Percentiles rank a stretch among this genome's conserved stretches.
Conservation (phyloP, 2,113 vertebrate genomes). For the Oostethus manadensis region DNA sequence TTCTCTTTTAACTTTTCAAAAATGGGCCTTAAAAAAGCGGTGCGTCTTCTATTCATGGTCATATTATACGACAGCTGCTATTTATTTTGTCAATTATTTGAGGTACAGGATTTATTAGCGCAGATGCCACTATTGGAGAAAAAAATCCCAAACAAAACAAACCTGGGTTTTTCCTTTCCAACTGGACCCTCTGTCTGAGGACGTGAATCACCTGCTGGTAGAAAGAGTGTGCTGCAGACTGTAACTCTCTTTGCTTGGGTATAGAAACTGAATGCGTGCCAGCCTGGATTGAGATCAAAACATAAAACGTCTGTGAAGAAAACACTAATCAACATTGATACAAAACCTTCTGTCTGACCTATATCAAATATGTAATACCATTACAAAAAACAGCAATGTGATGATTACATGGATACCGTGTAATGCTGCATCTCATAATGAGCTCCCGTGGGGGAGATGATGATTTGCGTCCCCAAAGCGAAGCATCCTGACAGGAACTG, state of each 20-base stretch:
- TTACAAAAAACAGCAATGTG: background rate
- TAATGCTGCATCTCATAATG: conserved; percentile 72
- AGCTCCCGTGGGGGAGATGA: conserved; percentile 46
- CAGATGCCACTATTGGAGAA: background rate
- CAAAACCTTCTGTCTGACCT: conserved; percentile 1
- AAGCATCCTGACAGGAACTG: conserved; percentile 79
- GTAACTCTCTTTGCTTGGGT: conserved; percentile 64
- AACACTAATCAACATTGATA: background rate
- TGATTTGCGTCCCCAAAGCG: conserved; percentile 66
- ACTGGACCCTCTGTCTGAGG: conserved; percentile 65
- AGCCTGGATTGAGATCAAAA: conserved; percentile 50
- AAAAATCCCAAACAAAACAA: conserved; percentile 2
- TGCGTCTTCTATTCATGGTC: no score
- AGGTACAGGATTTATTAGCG: no score
- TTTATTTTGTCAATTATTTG: no score
- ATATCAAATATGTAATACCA: background rate
- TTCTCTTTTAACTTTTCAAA: no score
- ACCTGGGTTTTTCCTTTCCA: conserved; percentile 69
- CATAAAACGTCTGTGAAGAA: background rate
- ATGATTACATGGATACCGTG: conserved; percentile 52
- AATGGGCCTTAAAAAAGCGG: no score
- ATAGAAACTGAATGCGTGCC: conserved; percentile 67
- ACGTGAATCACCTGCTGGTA: conserved; percentile 75
- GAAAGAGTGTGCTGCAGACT: conserved; percentile 70
- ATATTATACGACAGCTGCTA: no score